Evolutionary conservation across 2,888 invertebrate species (phyloP), one percentile per base, ranked within the genome.

Genomic region (Lasioglossum villosulum): DNA sequence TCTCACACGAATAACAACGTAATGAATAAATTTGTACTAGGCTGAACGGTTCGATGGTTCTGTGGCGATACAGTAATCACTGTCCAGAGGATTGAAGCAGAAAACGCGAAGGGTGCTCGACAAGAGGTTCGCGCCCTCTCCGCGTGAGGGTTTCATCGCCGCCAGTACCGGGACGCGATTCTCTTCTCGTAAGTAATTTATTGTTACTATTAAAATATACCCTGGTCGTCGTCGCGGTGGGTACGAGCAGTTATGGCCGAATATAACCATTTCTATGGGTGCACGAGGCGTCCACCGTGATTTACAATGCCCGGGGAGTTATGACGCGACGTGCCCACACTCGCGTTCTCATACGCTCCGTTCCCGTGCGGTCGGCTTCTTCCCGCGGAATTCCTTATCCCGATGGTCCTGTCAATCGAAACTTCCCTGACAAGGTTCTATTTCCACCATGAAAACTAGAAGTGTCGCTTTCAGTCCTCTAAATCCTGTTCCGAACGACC

Each of bases 181-280:
- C 91, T 90, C 89, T 92, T 90, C 90, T 89, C 91, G 90, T 92
- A 90, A 92, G 90, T 94, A 93, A 94, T 94, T 94, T 94, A 94
- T 94, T 91, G 94, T 93, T 92, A 94, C 93, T 93, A 94, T 94
- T 94, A 94, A 94, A 94, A 93, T 93, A 94, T 94, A 92, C 92
- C 93, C 89, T 87, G 91, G 91, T 93, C 92, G 91, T 91, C 94
- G 92, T 94, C 94, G 93, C 92, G 93, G 93, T 93, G 92, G 93
- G 93, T 93, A 94, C 91, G 89, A 88, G 92, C 91, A 89, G 93
- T 94, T 94, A 94, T 91, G 93, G 93, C 92, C 93, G 93, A 94
- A 94, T 94, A 94, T 93, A 94, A 94, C 92, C 91, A 86, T 94
- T 94, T 94, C 94, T 93, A 94, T 94, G 93, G 94, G 93, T 93